Evolutionary conservation across 2,113 vertebrate genomes (phyloP), one percentile per base, ranked within the genome.

Genomic region (Glaucomys volans): DNA sequence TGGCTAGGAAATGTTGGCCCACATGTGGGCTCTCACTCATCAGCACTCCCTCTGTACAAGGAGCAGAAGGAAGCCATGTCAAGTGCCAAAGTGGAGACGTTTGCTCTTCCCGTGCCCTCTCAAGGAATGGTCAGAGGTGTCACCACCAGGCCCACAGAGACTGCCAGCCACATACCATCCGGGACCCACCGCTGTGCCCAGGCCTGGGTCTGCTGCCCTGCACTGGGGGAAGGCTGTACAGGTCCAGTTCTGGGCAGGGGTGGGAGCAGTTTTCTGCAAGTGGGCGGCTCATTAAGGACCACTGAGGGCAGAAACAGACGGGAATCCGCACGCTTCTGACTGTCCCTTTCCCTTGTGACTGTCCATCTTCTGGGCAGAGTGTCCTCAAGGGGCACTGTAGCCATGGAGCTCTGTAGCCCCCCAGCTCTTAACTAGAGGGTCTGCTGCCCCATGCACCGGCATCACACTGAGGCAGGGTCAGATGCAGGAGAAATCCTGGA

Each of bases 401-500:
- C 42, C 74, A 10, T 32, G 42, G 88, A 0, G 12, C 16, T 40
- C n/a, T 35, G 14, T 32, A 4, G 52, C 71, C 30, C 20, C 64
- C 47, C 18, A 71, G 67, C 74, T 71, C 71, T 14, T 32, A 91
- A 24, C 57, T 5, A 0, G 10, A 18, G 44, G 17, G 50, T 24
- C 47, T 17, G 37, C 57, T 4, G 30, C 59, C n/a, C 69, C 0
- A 0, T 0, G 52, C 12, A 62, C 16, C 0, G 0, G 5, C 2
- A 5, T 22, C 4, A 16, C 28, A 52, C 80, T 0, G 20, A 57
- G 91, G 6, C 0, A 10, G 4, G 40, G 40, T 52, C 37, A 4
- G 67, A 24, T 30, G 3, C 57, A 9, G 35, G 57, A 11, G 16
- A 18, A 13, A 26, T 57, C 54, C 47, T 71, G 9, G 42, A 17